phyloP scores from a whole-genome alignment of 2,888 invertebrate genomes.

The Andrena hattorfiana region DNA sequence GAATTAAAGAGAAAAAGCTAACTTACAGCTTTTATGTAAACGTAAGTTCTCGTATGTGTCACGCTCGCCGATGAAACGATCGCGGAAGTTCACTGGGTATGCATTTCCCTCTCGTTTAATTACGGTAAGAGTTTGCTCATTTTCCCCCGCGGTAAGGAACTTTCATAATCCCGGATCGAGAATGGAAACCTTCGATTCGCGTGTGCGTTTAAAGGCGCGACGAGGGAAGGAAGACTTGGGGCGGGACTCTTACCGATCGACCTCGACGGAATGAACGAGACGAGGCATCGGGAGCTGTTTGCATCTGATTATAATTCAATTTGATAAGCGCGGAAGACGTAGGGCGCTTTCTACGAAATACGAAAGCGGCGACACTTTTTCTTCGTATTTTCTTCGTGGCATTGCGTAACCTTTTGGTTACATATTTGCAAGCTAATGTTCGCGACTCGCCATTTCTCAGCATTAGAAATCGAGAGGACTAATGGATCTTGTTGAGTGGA shows the following conservation, averaged over 20 bases:
- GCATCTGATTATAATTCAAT: conserved; percentile 4
- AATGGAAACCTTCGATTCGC: conserved; percentile 22
- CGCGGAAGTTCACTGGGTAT: conserved; percentile 68
- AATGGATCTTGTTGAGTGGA: no score
- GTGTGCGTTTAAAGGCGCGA: conserved; percentile 18
- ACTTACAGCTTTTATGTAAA: background rate
- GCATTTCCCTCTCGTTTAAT: conserved; percentile 67
- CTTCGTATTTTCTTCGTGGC: background rate
- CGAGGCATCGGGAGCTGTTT: background rate
- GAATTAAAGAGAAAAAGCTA: background rate
- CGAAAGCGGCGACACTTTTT: conserved; percentile 12
- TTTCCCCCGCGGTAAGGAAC: conserved; percentile 15
- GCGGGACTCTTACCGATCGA: background rate
- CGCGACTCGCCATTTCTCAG: background rate
- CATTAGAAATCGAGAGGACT: no score
- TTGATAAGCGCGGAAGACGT: background rate
- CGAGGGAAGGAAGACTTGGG: background rate
- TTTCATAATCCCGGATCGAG: conserved; percentile 39
- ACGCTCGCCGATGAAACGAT: conserved; percentile 52
- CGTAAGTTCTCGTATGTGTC: conserved; percentile 4
- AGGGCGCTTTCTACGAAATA: conserved; percentile 39
- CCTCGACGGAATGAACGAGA: background rate
- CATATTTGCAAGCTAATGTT: background rate
- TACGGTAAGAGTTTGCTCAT: conserved; percentile 46
- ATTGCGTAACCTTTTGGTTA: background rate